phyloP scores from a whole-genome alignment of 2,888 invertebrate genomes.

The Trisateles emortualis region DNA sequence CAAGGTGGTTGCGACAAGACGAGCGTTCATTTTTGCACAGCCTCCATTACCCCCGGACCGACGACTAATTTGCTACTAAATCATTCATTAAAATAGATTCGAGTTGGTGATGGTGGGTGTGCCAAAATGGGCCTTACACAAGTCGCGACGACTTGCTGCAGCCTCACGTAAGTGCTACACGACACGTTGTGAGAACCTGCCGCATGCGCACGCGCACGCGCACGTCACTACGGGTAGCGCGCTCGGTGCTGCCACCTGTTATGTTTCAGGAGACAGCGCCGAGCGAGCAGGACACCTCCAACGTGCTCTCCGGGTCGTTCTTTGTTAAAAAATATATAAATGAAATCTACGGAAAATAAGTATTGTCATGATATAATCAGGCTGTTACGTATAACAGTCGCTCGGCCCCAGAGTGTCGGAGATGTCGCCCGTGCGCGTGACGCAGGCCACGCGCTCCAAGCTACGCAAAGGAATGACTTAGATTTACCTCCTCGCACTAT shows the following conservation, averaged over 20 bases:
- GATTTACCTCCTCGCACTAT: slow-evolving; percentile 56
- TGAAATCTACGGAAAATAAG: slow-evolving; percentile 34
- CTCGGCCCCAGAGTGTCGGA: slow-evolving; percentile 18
- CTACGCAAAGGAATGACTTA: slow-evolving; percentile 76
- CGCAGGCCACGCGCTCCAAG: slow-evolving; percentile 49
- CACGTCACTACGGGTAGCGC: slow-evolving; percentile 8
- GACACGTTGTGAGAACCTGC: no score
- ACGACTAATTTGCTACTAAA: no score
- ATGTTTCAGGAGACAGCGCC: background rate
- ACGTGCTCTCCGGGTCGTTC: slow-evolving; percentile 7
- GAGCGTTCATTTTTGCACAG: no score
- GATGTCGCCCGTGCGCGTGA: background rate
- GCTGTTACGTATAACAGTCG: slow-evolving; percentile 2
- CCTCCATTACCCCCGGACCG: no score
- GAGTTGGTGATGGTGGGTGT: no score
- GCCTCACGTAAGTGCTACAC: no score
- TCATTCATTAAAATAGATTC: no score
- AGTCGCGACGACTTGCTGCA: no score
- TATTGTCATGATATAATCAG: slow-evolving; percentile 45
- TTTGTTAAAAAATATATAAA: slow-evolving; percentile 15
- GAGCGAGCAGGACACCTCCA: slow-evolving; percentile 3
- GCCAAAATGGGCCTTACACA: no score
- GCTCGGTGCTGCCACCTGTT: slow-evolving; percentile 3
- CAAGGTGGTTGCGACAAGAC: no score
- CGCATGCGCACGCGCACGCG: slow-evolving; percentile 14